phyloP scores from a whole-genome alignment of 2,888 invertebrate species.

The Drosophila mulleri region DNA sequence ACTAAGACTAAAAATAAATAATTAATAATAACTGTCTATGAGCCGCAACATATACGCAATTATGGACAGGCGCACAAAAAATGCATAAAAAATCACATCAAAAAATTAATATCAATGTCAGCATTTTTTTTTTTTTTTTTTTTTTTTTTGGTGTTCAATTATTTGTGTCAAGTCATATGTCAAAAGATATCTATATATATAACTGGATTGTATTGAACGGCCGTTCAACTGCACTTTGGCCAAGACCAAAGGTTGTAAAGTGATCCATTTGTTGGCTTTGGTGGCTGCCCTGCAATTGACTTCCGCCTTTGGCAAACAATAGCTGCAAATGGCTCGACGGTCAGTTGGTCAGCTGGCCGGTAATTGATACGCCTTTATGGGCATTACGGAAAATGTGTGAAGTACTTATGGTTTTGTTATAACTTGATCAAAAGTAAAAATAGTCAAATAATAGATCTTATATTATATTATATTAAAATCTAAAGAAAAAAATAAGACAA shows the following conservation, averaged over 20 bases:
- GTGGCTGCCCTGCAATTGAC: conserved; percentile 33
- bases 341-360: conserved; percentile 7
- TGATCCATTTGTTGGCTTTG: conserved; percentile 48
- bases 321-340: conserved; percentile 17
- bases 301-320: conserved; percentile 44
- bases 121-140: conserved; percentile 6
- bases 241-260: conserved; percentile 33
- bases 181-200: conserved; percentile 11
- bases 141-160: conserved; percentile 14
- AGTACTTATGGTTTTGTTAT: not conserved
- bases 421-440: too few species aligned
- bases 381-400: conserved; percentile 18
- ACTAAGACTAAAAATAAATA: conserved; percentile 68
- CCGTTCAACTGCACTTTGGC: conserved; percentile 34
- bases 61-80: conserved; percentile 61
- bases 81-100: conserved; percentile 69
- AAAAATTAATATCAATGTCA: conserved; percentile 55
- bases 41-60: conserved; percentile 60
- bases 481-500: too few species aligned
- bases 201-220: conserved; percentile 24
- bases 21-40: conserved; percentile 75
- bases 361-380: conserved; percentile 34
- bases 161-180: conserved; percentile 34
- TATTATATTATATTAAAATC: too few species aligned
- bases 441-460: too few species aligned